These are phyloP conservation scores for Epizoanthus ramosus DNA, from an alignment of 92 coral and sea anemone genomes.

Conservation along the genomic window DNA sequence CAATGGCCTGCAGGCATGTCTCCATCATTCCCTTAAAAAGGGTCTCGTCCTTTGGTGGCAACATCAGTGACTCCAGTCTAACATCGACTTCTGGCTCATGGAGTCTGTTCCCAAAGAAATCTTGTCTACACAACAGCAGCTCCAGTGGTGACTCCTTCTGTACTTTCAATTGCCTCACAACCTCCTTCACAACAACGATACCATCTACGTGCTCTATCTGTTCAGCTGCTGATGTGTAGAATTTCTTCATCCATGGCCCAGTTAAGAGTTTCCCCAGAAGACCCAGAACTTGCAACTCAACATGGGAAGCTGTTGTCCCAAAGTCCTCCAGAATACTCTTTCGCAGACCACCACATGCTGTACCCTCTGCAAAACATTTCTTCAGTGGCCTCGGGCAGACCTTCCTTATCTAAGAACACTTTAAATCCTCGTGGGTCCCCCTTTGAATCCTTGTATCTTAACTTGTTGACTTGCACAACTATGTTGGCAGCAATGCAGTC, in stretches of 20 bases:
- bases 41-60: background rate
- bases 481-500: too few relatives aligned
- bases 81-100: background rate
- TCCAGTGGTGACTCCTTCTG: background rate
- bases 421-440: too few relatives aligned
- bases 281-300: background rate
- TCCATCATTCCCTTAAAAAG: background rate
- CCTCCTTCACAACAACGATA: too few relatives aligned
- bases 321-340: background rate
- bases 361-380: background rate
- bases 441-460: too few relatives aligned
- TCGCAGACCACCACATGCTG: slow-evolving; percentile 2
- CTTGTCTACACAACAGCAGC: background rate
- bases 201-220: background rate
- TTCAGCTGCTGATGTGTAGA: background rate
- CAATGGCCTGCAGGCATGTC: background rate
- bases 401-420: too few relatives aligned
- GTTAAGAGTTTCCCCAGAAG: background rate
- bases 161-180: background rate
- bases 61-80: background rate
- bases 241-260: background rate
- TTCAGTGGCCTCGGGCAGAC: background rate
- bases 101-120: slow-evolving; percentile 1
- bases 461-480: too few relatives aligned
- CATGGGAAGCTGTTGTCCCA: background rate